Evolutionary conservation across 2,797 vertebrate genomes (phyloP).

Genomic region (Chiloscyllium punctatum): DNA sequence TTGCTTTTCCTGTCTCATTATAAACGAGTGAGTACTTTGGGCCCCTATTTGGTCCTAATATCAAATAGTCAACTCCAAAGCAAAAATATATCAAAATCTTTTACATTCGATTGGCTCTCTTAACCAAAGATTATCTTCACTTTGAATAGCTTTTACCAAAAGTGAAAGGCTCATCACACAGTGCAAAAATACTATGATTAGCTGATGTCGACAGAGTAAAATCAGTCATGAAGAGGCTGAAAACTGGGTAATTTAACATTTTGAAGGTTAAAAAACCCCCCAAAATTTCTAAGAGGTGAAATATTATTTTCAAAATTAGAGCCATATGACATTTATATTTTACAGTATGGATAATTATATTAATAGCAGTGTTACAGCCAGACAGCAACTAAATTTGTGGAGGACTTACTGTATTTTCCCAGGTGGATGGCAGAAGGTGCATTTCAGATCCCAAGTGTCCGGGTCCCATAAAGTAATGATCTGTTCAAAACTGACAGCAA

Average conservation of each 20-base stretch:
- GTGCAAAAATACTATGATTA: background rate
- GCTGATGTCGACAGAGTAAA: background rate
- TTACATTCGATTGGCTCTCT: background rate
- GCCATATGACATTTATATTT: background rate
- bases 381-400: background rate
- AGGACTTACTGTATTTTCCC: constrained; percentile 72
- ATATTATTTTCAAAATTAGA: constrained; percentile 8
- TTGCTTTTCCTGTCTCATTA: background rate
- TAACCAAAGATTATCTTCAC: background rate
- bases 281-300: background rate
- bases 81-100: background rate
- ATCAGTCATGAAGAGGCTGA: background rate
- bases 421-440: constrained; percentile 85
- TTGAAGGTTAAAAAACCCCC: background rate
- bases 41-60: background rate
- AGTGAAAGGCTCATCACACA: background rate
- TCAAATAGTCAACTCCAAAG: too few relatives aligned
- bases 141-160: background rate
- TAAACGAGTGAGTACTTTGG: background rate
- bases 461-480: constrained; percentile 84
- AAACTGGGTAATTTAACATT: background rate
- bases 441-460: constrained; percentile 79
- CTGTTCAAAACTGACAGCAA: constrained; percentile 81
- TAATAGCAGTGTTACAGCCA: background rate
- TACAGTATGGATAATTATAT: background rate